Evolutionary conservation across 2,113 vertebrate species (phyloP).

Genomic region (Marmota monax): DNA sequence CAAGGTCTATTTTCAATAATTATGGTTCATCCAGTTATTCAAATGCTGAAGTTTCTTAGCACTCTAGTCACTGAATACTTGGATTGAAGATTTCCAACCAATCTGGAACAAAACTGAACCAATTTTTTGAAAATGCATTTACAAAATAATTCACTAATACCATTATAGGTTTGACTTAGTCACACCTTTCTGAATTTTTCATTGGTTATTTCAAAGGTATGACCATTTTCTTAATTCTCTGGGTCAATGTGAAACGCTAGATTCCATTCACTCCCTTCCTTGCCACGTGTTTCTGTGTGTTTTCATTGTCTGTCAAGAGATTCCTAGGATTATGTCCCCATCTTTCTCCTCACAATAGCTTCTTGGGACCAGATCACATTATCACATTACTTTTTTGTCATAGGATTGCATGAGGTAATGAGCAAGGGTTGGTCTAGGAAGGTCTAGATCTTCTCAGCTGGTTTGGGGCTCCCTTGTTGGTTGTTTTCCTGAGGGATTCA

Average conservation of each 20-base stretch:
- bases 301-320: background rate
- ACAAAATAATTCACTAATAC: background rate
- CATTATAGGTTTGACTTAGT: background rate
- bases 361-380: background rate
- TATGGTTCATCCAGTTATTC: background rate
- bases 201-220: background rate
- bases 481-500: background rate
- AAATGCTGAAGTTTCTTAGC: conserved; percentile 5
- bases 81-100: conserved; percentile 15
- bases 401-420: background rate
- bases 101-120: background rate
- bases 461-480: too few relatives aligned
- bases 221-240: background rate
- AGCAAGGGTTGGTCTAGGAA: too few relatives aligned
- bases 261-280: background rate
- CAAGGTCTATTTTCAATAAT: background rate
- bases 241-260: background rate
- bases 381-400: background rate
- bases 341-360: background rate
- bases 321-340: background rate
- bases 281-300: background rate
- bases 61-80: background rate
- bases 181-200: background rate
- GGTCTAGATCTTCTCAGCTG: background rate
- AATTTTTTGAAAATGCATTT: background rate